These are phyloP conservation scores for Mallotus villosus DNA, from an alignment of 2,797 vertebrate species.

Conservation along the genomic window DNA sequence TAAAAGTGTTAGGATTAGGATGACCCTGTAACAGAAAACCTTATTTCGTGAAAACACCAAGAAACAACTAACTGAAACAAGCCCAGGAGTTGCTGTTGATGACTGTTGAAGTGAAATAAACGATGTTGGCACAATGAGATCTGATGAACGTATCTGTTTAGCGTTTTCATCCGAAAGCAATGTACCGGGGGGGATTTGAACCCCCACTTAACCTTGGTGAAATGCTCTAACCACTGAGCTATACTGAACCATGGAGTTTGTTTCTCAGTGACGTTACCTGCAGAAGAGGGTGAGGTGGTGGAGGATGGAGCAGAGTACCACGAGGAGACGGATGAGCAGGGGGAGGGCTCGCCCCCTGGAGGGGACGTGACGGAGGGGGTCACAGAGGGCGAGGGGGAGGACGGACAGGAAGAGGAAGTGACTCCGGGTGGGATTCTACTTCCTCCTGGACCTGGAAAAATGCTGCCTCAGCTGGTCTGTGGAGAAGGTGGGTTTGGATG, in stretches of 20 bases:
- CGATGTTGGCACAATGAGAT: no score
- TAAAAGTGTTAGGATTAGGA: no score
- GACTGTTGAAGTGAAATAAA: no score
- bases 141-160: no score
- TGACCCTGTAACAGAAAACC: no score
- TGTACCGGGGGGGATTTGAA: no score
- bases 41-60: no score
- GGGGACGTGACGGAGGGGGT: constrained; percentile 63
- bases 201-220: no score
- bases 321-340: constrained; percentile 42
- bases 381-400: constrained; percentile 59
- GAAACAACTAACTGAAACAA: no score
- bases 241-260: background rate
- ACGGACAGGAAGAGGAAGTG: constrained; percentile 61
- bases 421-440: constrained; percentile 46
- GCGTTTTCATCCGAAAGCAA: no score
- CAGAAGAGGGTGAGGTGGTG: constrained; percentile 62
- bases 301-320: constrained; percentile 51
- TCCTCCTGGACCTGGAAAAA: constrained; percentile 69
- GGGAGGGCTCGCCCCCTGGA: constrained; percentile 38
- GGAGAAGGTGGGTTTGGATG: constrained; percentile 68
- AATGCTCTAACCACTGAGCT: no score
- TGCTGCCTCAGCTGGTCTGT: constrained; percentile 56
- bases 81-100: no score
- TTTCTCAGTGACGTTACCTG: constrained; percentile 53